A percentile compares a stretch with the other conserved stretches of the same genome.
Conservation (phyloP, 1,140 invertebrate species). For the Drosophila pachea region DNA sequence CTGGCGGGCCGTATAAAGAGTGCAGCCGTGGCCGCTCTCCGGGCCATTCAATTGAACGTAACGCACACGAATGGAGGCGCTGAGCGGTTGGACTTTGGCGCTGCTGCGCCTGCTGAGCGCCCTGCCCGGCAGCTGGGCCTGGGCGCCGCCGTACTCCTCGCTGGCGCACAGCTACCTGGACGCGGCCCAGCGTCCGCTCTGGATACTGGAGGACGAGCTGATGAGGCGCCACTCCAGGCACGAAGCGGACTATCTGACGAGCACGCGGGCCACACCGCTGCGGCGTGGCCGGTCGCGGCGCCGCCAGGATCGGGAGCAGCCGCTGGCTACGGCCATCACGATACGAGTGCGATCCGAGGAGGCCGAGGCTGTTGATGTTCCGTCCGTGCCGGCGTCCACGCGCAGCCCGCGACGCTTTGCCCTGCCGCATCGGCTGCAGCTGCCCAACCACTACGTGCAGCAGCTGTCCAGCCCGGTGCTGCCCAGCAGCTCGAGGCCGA, state of each 20-base stretch:
- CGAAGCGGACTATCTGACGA: constrained; percentile 39
- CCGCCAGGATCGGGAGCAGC: not conserved
- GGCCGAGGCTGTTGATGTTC: not conserved
- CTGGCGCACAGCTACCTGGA: constrained; percentile 36
- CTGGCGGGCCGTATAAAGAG: too few relatives aligned
- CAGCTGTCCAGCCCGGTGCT: constrained; percentile 24
- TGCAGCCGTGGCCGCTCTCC: not conserved
- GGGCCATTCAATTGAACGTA: constrained; percentile 14
- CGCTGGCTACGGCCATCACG: constrained; percentile 22
- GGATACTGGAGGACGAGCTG: constrained; percentile 68
- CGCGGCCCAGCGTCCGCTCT: constrained; percentile 55
- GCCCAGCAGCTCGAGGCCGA: not conserved
- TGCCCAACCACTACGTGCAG: constrained; percentile 25
- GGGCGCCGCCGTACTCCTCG: not conserved
- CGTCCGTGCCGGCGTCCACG: not conserved
- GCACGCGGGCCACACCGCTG: not conserved
- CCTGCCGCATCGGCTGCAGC: constrained; percentile 9
- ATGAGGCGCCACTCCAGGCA: constrained; percentile 40
- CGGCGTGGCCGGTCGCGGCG: constrained; percentile 9
- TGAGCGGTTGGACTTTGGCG: constrained; percentile 28
- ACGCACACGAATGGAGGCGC: constrained; percentile 39
- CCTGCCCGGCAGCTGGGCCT: constrained; percentile 11
- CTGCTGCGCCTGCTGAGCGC: constrained; percentile 18
- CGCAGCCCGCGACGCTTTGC: not conserved
- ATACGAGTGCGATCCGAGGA: constrained; percentile 43